Evolutionary conservation across 2,888 invertebrate genomes (phyloP), one percentile per base, ranked within the genome.

Genomic region (Cerastoderma edule): DNA sequence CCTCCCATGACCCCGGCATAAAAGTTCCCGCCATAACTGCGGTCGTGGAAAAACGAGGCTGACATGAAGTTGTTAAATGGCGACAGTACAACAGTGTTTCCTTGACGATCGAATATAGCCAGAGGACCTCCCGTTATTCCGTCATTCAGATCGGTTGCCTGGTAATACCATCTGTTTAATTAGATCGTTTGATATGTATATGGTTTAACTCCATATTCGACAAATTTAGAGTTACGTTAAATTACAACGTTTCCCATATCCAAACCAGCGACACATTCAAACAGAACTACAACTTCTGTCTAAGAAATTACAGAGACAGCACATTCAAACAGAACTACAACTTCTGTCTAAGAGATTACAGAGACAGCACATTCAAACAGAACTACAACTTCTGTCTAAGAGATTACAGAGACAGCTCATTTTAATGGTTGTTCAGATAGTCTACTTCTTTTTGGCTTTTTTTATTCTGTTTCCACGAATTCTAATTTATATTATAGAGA

Each of bases 1-100:
- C 78, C 80, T 70, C 88, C 88, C 88, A 87, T 87, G 35, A 87
- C 80, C 28, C 88, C 88, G 71, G 87, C 86, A 67, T 83, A 82
- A 65, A 77, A 77, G 22, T 67, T 67, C 3, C 76, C 78, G 32
- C 72, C 66, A 24, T 50, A 8, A 0, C 24, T 39, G 16, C 28
- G 39, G 70, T 85, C 81, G 28, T 85, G 81, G 65, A 68, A 79
- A 24, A 82, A 69, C 6, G 86, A 86, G 27, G 84, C 83, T 0
- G 83, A 78, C 83, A 86, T 85, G 76, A 87, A 87, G 32, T 77
- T 70, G 54, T 74, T 78, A 63, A 80, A 75, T 0, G 86, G 82
- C 13, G 84, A 84, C 32, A 83, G 48, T 10, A 83, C 71, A 6
- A 83, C 3, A 4, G 84, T 76, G 19, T 69, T 74, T 8, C 79